Conservation (phyloP, 2,888 invertebrate species). For the Amiota minor region DNA sequence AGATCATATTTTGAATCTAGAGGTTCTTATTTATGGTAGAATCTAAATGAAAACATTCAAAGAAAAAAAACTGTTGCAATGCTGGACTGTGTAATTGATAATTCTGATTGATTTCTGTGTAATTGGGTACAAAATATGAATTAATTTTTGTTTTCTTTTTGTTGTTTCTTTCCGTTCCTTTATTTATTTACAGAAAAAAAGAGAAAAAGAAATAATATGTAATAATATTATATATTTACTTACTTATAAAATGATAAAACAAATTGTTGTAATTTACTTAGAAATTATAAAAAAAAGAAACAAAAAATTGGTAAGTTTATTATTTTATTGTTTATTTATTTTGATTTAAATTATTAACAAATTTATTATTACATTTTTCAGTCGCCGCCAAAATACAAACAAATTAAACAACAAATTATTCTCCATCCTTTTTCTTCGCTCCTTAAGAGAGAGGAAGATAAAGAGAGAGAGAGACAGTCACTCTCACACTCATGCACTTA, state of each 20-base stretch:
- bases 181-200: slow-evolving; percentile 60
- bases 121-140: not conserved
- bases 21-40: no score
- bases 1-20: no score
- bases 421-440: not conserved
- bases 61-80: no score
- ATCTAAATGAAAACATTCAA: no score
- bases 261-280: not conserved
- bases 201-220: slow-evolving; percentile 62
- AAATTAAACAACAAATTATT: slow-evolving; percentile 20
- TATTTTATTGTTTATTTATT: slow-evolving; percentile 14
- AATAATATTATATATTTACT: slow-evolving; percentile 48
- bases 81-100: no score
- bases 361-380: slow-evolving; percentile 23
- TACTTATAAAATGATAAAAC: not conserved
- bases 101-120: no score
- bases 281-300: not conserved
- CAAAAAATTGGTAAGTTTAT: slow-evolving; percentile 54
- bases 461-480: no score
- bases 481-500: no score
- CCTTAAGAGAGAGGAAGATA: no score
- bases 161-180: slow-evolving; percentile 47
- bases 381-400: not conserved
- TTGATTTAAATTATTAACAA: not conserved
- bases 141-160: slow-evolving; percentile 36